A percentile compares a stretch with the other conserved stretches of the same genome.
Conservation (phyloP, 1,140 invertebrate species). For the Portunus trituberculatus region DNA sequence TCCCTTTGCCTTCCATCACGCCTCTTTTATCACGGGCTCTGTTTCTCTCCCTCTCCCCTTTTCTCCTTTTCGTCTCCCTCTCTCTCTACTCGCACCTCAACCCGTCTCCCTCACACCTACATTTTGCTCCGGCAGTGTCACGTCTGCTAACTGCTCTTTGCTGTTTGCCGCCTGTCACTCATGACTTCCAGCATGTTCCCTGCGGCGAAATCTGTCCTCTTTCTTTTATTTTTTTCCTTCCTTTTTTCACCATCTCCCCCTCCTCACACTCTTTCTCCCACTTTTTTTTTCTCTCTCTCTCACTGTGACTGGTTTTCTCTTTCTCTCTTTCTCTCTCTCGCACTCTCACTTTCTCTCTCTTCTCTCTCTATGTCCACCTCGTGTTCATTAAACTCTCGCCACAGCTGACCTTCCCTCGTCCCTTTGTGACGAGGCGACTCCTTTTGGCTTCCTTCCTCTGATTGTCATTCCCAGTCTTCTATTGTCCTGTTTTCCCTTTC, state of each 20-base stretch:
- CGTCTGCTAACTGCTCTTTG: background rate
- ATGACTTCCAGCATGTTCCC: background rate
- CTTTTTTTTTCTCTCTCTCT: background rate
- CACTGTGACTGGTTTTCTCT: background rate
- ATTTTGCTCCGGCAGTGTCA: background rate
- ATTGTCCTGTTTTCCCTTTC: background rate
- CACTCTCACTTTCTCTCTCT: background rate
- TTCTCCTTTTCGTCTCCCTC: no score
- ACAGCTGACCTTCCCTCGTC: background rate
- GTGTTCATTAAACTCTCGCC: constrained; percentile 7
- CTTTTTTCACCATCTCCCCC: background rate
- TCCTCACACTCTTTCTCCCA: constrained; percentile 1
- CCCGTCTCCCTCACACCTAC: background rate
- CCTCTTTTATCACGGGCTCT: no score
- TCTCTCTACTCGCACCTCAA: no score
- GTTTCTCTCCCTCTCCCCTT: no score
- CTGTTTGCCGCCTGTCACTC: background rate
- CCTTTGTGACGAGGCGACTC: background rate
- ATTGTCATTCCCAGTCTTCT: background rate
- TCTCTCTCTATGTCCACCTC: background rate
- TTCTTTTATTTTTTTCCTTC: background rate
- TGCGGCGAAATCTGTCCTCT: background rate
- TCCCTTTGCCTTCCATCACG: no score
- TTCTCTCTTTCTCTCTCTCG: constrained; percentile 29
- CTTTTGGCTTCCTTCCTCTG: background rate